A percentile compares a stretch with the other conserved stretches of the same genome.
These are phyloP conservation scores for Pogonognathellus flavescens DNA, from an alignment of 1,140 invertebrate species.

Conservation along the genomic window DNA sequence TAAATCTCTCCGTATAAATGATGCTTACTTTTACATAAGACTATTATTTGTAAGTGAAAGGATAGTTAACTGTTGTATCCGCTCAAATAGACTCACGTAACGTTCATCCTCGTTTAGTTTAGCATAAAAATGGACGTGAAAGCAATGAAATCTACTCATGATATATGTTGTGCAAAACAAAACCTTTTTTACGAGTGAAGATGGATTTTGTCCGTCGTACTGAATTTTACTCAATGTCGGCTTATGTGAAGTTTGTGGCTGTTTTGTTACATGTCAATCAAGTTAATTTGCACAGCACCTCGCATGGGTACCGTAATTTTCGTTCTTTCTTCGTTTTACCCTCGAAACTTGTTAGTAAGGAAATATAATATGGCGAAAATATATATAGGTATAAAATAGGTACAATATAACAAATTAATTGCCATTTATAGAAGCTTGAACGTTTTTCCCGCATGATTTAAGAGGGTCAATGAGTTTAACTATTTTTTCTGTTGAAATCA, in stretches of 20 bases:
- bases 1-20: not conserved
- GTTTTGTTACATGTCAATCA: slow-evolving; percentile 33
- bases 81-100: slow-evolving; percentile 9
- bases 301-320: not conserved
- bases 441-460: too few relatives aligned
- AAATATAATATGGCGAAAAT: too few relatives aligned
- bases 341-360: too few relatives aligned
- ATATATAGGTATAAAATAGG: too few relatives aligned
- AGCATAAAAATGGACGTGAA: not conserved
- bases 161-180: not conserved
- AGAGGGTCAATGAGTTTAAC: too few relatives aligned
- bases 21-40: not conserved
- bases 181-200: slow-evolving; percentile 6
- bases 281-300: not conserved
- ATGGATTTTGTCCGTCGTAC: not conserved
- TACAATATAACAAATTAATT: too few relatives aligned
- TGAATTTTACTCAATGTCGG: slow-evolving; percentile 26
- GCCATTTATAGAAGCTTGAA: too few relatives aligned
- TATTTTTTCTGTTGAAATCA: too few relatives aligned
- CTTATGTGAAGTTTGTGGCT: not conserved
- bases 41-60: slow-evolving; percentile 15
- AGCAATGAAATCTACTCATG: not conserved
- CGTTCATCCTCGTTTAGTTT: not conserved
- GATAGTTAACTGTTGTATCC: not conserved
- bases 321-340: too few relatives aligned